A percentile compares a stretch with the other conserved stretches of the same genome.
These are phyloP conservation scores for Anticlea derivata DNA, from an alignment of 2,888 invertebrate species.

Conservation along the genomic window DNA sequence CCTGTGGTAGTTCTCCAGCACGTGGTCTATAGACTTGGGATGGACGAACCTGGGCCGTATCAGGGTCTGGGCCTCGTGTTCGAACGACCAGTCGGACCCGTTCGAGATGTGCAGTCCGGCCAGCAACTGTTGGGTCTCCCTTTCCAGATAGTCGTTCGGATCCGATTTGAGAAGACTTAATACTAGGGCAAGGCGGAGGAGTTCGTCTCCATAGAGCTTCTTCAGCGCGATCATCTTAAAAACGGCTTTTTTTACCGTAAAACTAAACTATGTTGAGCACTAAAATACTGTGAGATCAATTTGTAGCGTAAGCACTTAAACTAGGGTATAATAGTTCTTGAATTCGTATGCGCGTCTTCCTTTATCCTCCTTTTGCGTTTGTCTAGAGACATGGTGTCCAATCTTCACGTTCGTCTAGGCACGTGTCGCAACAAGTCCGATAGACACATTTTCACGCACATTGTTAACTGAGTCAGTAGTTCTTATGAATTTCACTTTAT, in stretches of 20 bases:
- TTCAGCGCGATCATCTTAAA: constrained; percentile 89
- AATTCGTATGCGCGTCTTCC: constrained; percentile 31
- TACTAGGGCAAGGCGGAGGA: constrained; percentile 91
- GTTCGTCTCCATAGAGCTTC: constrained; percentile 92
- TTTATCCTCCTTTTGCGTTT: constrained; percentile 71
- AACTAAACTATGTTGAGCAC: constrained; percentile 60
- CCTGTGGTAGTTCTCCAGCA: constrained; percentile 88
- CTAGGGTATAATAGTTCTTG: constrained; percentile 20
- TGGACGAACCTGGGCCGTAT: constrained; percentile 86
- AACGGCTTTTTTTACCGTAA: constrained; percentile 16
- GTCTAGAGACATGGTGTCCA: constrained; percentile 67
- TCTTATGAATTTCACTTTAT: constrained; percentile 33
- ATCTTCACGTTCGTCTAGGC: constrained; percentile 55
- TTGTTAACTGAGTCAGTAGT: constrained; percentile 59
- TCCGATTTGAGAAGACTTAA: constrained; percentile 91
- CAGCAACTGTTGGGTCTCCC: constrained; percentile 76
- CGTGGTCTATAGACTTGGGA: constrained; percentile 88
- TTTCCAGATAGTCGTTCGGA: constrained; percentile 87
- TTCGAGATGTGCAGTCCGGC: constrained; percentile 85
- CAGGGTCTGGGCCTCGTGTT: constrained; percentile 81
- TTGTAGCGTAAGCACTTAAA: constrained; percentile 47
- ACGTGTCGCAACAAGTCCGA: constrained; percentile 35
- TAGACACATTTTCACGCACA: constrained; percentile 50
- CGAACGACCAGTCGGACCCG: constrained; percentile 87
- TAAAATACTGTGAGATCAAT: constrained; percentile 73